These are phyloP conservation scores for Valencia hispanica DNA, from an alignment of 2,797 vertebrate genomes.

Conservation along the genomic window DNA sequence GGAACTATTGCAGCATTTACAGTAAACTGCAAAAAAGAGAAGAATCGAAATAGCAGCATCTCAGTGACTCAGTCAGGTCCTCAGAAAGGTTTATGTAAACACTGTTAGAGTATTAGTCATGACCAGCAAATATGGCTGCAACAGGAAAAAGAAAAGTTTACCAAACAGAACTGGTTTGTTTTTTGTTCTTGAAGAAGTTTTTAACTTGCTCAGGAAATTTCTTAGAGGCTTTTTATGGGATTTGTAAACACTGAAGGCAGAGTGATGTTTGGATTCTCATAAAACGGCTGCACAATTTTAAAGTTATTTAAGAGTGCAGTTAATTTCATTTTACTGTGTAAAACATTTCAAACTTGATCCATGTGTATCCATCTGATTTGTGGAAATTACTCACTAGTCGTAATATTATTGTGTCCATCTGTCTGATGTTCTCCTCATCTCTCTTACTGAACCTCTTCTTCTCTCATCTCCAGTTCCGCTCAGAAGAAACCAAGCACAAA, in stretches of 20 bases:
- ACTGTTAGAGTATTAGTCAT: background rate
- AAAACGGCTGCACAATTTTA: background rate
- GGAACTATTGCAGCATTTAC: background rate
- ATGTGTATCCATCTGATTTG: background rate
- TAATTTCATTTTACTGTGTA: background rate
- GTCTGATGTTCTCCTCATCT: background rate
- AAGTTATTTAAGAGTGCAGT: background rate
- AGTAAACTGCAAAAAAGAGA: slow-evolving; percentile 7
- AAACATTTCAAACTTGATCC: background rate
- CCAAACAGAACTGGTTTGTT: background rate
- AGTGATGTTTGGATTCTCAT: background rate
- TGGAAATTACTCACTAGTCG: background rate
- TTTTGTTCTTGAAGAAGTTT: background rate
- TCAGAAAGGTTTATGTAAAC: background rate
- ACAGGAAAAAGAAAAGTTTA: background rate
- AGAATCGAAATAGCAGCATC: slow-evolving; percentile 1
- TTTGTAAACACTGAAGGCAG: background rate
- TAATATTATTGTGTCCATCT: background rate
- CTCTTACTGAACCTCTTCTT: background rate
- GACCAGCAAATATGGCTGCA: background rate
- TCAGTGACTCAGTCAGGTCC: background rate
- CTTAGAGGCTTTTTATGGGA: background rate
- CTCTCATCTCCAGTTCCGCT: background rate
- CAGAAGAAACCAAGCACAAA: background rate
- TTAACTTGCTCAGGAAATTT: background rate